Base-by-base conservation (phyloP, 1,140 invertebrate genomes). In the Drosophila triauraria region DNA sequence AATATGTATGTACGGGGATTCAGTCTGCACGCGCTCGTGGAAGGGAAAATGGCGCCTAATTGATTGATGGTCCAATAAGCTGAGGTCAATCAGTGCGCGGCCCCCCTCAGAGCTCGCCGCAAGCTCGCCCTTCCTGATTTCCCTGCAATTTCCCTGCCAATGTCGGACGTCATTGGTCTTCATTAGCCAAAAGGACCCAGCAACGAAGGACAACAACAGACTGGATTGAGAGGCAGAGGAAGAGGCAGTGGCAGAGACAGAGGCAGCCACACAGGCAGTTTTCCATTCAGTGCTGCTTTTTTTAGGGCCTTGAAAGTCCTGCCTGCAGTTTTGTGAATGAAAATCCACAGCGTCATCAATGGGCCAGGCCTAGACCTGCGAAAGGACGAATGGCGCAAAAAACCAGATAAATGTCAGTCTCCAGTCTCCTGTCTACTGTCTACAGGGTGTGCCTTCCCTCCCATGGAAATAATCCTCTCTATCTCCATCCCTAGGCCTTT, bases 321-420 rank as follows among this genome's bases (percentile, higher is more conserved):
- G 82, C 80, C 51, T 82, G 82, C 80, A 65, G 67, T 83, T 86
- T 86, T 86, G 76, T 86, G 84, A 86, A 86, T 86, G 83, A 86
- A 86, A 75, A 54, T 78, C 53, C 40, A 51, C 51, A 59, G 71
- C 80, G 81, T 83, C 80, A 83, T 83, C 80, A 83, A 83, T 84
- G 76, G 60, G 46, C 17, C 51, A 62, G 15, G 38, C n/a, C 59
- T 25, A 27, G 13, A 32, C n/a, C 25, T 8, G 43, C n/a, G 13
- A 50, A 50, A 51, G 48, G 53, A 40, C 48, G 70, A 50, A 57
- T 25, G 46, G 54, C 25, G 62, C 27, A 62, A 48, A 51, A 51
- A 54, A 35, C 47, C 57, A 53, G 32, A 48, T 74, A 48, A 54
- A 54, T 61, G 42, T 17, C 68, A 62, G 53, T 54, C 32, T 32